Conservation (phyloP, 2,113 vertebrate species). For the Malurus melanocephalus region DNA sequence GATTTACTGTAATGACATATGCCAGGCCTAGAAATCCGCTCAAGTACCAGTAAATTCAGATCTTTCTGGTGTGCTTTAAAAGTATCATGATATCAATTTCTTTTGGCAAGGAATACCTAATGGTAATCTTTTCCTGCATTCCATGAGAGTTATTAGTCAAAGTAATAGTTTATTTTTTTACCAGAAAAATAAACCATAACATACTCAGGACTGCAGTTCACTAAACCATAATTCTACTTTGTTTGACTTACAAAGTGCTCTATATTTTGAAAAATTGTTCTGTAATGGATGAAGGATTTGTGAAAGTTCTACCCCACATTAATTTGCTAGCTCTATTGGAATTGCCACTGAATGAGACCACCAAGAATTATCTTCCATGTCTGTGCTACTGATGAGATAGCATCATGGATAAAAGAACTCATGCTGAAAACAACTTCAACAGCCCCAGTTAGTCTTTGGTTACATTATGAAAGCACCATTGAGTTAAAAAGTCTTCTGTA, state of each 20-base stretch:
- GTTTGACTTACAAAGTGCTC: conserved; percentile 86
- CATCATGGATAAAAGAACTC: not conserved
- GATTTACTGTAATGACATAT: conserved; percentile 55
- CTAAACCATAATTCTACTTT: conserved; percentile 79
- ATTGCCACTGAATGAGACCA: conserved; percentile 71
- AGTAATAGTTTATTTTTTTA: conserved; percentile 90
- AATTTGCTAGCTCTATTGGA: conserved; percentile 65
- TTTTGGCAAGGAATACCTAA: conserved; percentile 69
- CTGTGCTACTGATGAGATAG: not conserved
- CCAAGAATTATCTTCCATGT: conserved; percentile 69
- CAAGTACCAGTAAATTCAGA: conserved; percentile 62
- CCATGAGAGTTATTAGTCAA: conserved; percentile 90
- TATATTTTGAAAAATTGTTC: conserved; percentile 86
- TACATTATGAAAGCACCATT: not conserved
- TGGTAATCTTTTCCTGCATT: conserved; percentile 80
- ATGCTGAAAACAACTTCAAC: not conserved
- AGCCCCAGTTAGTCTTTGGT: not conserved
- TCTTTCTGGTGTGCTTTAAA: conserved; percentile 57
- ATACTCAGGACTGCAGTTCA: conserved; percentile 69
- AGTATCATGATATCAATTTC: conserved; percentile 73
- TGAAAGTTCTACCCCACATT: conserved; percentile 61
- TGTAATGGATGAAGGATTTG: conserved; percentile 80
- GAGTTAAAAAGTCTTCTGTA: not conserved
- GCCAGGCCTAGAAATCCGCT: conserved; percentile 61
- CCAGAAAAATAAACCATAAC: conserved; percentile 88